phyloP scores from a whole-genome alignment of 2,888 invertebrate genomes.

The Volucella bombylans region DNA sequence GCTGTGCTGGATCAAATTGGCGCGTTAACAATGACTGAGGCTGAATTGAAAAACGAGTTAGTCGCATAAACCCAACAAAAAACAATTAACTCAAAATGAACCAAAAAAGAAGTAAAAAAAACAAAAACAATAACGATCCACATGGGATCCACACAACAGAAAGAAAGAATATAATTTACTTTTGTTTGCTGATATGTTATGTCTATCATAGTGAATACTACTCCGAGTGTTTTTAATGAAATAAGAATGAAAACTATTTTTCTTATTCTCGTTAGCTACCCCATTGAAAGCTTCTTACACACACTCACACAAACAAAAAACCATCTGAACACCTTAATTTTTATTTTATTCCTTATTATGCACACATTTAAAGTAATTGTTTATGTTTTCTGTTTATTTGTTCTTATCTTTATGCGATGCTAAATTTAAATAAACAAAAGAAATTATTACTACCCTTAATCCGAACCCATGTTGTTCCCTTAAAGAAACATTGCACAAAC shows the following conservation, averaged over 20 bases:
- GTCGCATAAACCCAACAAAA: slow-evolving; percentile 53
- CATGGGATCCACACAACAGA: slow-evolving; percentile 29
- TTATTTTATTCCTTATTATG: slow-evolving; percentile 34
- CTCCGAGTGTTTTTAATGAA: slow-evolving; percentile 52
- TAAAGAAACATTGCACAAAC: slow-evolving; percentile 42
- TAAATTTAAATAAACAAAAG: slow-evolving; percentile 17
- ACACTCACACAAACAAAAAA: slow-evolving; percentile 28
- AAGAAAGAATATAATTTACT: slow-evolving; percentile 34
- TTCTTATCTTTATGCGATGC: slow-evolving; percentile 31
- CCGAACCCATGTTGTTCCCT: not conserved
- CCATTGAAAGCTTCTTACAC: slow-evolving; percentile 52
- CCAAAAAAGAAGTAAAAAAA: slow-evolving; percentile 73
- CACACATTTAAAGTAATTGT: slow-evolving; percentile 52
- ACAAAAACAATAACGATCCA: slow-evolving; percentile 34
- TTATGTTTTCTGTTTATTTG: not conserved
- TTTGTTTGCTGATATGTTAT: slow-evolving; percentile 54
- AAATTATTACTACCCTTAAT: slow-evolving; percentile 13
- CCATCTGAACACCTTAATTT: slow-evolving; percentile 44
- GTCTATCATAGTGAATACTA: slow-evolving; percentile 33
- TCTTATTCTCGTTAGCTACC: slow-evolving; percentile 11
- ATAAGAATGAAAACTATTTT: slow-evolving; percentile 23
- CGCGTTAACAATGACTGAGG: slow-evolving; percentile 71
- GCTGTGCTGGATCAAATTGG: slow-evolving; percentile 63
- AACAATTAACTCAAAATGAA: slow-evolving; percentile 40
- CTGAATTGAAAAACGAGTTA: slow-evolving; percentile 76